phyloP scores from a whole-genome alignment of 2,113 vertebrate species.

The Rhinolophus ferrumequinum region DNA sequence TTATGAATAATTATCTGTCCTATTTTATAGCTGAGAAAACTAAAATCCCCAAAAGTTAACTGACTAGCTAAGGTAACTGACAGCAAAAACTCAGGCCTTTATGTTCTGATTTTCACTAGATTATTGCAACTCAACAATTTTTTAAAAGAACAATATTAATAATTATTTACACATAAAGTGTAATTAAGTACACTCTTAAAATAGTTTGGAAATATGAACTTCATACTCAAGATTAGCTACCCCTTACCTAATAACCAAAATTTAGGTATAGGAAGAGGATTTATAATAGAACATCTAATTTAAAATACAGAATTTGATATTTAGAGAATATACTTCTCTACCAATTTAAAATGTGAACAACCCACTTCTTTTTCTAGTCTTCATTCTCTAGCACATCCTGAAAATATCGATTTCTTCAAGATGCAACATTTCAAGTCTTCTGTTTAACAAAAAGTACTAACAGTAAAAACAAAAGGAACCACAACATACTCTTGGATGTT shows the following conservation, averaged over 20 bases:
- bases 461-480: not conserved
- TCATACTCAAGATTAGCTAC: not conserved
- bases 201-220: constrained; percentile 26
- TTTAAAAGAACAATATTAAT: not conserved
- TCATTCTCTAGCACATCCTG: constrained; percentile 14
- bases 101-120: not conserved
- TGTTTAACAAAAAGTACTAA: constrained; percentile 51
- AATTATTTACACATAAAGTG: constrained; percentile 18
- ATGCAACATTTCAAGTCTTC: not conserved
- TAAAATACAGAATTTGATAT: constrained; percentile 44
- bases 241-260: not conserved
- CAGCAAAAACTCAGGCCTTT: not conserved
- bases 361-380: constrained; percentile 26
- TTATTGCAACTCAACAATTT: not conserved
- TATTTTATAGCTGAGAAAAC: constrained; percentile 23
- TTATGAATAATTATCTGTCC: constrained; percentile 21
- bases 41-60: not conserved
- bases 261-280: not conserved
- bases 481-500: not conserved
- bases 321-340: constrained; percentile 17
- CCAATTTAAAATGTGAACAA: constrained; percentile 10
- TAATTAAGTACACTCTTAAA: constrained; percentile 3
- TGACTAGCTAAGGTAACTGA: not conserved
- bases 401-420: constrained; percentile 27
- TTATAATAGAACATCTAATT: not conserved